phyloP scores from a whole-genome alignment of 2,888 invertebrate genomes.

The Octodonta nipae region DNA sequence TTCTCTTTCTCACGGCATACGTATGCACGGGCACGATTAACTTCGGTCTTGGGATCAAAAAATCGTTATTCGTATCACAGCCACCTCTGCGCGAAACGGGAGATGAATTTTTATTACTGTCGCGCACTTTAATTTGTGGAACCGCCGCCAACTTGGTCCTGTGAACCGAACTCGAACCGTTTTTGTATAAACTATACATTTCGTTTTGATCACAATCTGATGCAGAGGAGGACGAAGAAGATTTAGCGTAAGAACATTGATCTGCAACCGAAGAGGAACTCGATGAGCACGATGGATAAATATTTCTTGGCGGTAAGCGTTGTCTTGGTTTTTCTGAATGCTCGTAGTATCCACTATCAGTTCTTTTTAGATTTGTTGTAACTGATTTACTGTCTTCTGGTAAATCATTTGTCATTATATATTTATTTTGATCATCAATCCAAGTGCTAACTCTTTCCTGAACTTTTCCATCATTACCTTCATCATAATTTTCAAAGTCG shows the following conservation, averaged over 20 bases:
- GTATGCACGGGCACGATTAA: conserved; percentile 80
- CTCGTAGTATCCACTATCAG: conserved; percentile 32
- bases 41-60: conserved; percentile 72
- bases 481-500: conserved; percentile 3
- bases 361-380: conserved; percentile 18
- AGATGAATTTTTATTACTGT: conserved; percentile 9
- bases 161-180: conserved; percentile 16
- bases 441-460: conserved; percentile 28
- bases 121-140: conserved; percentile 9
- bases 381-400: conserved; percentile 8
- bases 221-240: conserved; percentile 6
- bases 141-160: conserved; percentile 6
- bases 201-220: conserved; percentile 14
- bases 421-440: conserved; percentile 32
- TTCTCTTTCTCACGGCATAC: conserved; percentile 63
- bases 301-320: conserved; percentile 30
- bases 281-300: conserved; percentile 23
- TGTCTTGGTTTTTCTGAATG: conserved; percentile 30
- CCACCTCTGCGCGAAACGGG: conserved; percentile 1
- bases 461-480: conserved; percentile 10
- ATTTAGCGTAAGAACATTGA: conserved; percentile 9
- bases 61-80: conserved; percentile 38
- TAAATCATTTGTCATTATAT: conserved; percentile 16
- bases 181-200: conserved; percentile 26
- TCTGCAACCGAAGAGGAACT: conserved; percentile 11